A percentile compares a stretch with the other conserved stretches of the same genome.
These are phyloP conservation scores for Mya arenaria DNA, from an alignment of 1,140 invertebrate species.

Conservation along the genomic window DNA sequence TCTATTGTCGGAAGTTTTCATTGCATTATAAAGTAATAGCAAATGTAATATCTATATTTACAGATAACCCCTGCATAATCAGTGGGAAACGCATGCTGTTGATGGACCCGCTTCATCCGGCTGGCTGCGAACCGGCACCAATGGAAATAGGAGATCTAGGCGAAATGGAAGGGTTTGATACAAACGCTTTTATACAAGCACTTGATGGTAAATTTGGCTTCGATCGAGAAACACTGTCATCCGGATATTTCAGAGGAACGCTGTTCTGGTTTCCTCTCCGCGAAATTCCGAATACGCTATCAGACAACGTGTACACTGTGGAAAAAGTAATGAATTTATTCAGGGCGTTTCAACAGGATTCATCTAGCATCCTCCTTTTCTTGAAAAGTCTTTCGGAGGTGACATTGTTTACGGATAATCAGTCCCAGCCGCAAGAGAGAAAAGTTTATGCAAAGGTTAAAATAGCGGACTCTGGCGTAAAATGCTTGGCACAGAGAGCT, in stretches of 20 bases:
- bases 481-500: too few species aligned
- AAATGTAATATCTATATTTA: too few species aligned
- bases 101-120: conserved; percentile 33
- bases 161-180: neutral
- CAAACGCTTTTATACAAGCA: neutral
- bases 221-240: neutral
- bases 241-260: conserved; percentile 63
- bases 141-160: neutral
- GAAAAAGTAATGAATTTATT: conserved; percentile 63
- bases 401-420: too few species aligned
- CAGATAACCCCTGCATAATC: conserved; percentile 35
- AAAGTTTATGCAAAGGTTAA: too few species aligned
- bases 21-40: too few species aligned
- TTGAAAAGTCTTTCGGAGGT: conserved; percentile 59
- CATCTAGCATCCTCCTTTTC: conserved; percentile 61
- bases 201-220: conserved; percentile 46
- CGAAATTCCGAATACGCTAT: conserved; percentile 51
- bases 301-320: conserved; percentile 56
- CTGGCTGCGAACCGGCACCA: neutral
- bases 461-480: too few species aligned
- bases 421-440: too few species aligned
- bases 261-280: conserved; percentile 75
- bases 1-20: too few species aligned
- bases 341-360: conserved; percentile 54
- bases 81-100: conserved; percentile 39